These are phyloP conservation scores for Phalacrocorax carbo DNA, from an alignment of 2,113 vertebrate species.

Conservation along the genomic window DNA sequence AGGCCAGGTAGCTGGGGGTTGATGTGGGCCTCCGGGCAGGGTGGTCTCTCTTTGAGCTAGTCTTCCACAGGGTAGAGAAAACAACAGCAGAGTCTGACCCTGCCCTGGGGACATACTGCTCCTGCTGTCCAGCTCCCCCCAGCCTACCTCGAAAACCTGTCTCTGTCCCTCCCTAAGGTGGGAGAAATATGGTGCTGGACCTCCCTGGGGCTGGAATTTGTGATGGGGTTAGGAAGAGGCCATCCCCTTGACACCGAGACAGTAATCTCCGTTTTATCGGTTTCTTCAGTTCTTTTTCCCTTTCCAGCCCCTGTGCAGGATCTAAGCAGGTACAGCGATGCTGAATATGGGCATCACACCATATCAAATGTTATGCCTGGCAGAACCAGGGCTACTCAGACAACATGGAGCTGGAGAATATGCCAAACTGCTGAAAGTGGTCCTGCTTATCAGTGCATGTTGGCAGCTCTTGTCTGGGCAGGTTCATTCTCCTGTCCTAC, in stretches of 20 bases:
- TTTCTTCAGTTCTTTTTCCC: neutral
- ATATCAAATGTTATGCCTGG: neutral
- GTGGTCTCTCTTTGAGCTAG: neutral
- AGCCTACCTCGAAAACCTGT: neutral
- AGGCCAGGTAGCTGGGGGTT: too few relatives aligned
- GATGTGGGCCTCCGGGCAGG: neutral
- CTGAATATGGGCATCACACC: neutral
- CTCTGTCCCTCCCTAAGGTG: neutral
- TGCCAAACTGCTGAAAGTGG: neutral
- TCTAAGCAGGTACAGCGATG: neutral
- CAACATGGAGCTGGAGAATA: neutral
- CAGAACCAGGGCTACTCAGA: neutral
- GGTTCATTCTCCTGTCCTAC: neutral
- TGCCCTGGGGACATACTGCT: neutral
- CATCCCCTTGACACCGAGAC: fast-evolving
- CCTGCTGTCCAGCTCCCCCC: too few relatives aligned
- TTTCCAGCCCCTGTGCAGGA: neutral
- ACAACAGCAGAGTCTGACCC: fast-evolving
- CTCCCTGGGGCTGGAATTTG: neutral
- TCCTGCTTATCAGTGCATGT: neutral
- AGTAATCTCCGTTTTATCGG: neutral
- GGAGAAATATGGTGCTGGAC: neutral
- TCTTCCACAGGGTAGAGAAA: neutral
- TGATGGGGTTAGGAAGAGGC: neutral
- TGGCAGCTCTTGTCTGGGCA: neutral